phyloP scores from a whole-genome alignment of 2,888 invertebrate genomes.

The Odiellus spinosus region DNA sequence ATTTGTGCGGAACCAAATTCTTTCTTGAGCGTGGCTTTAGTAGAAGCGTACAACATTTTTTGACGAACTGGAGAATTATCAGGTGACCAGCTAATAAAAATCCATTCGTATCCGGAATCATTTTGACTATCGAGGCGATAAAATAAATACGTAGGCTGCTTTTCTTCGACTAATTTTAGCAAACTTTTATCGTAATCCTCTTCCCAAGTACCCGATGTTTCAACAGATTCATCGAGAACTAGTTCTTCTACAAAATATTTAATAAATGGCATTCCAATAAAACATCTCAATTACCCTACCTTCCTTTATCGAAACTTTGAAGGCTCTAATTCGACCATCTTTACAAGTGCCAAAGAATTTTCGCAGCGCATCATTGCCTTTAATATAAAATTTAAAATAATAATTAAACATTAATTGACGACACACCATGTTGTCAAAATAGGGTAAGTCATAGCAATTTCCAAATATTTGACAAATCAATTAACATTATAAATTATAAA shows the following conservation, averaged over 20 bases:
- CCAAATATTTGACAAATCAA: too few relatives aligned
- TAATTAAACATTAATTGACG: too few relatives aligned
- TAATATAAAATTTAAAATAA: too few relatives aligned
- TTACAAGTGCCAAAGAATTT: constrained; percentile 66
- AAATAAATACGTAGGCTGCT: constrained; percentile 78
- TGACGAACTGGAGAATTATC: constrained; percentile 70
- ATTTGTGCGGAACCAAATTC: constrained; percentile 91
- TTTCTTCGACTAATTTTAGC: constrained; percentile 23
- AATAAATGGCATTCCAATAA: not conserved
- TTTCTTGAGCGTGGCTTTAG: constrained; percentile 87
- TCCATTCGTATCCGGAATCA: constrained; percentile 69
- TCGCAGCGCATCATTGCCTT: constrained; percentile 65
- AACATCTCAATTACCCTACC: constrained; percentile 26
- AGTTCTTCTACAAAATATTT: too few relatives aligned
- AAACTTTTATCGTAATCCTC: constrained; percentile 13
- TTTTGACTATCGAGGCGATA: constrained; percentile 48
- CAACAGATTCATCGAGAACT: too few relatives aligned
- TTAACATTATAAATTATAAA: too few relatives aligned
- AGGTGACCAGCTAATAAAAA: constrained; percentile 85
- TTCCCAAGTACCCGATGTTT: too few relatives aligned
- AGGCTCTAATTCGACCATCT: constrained; percentile 52
- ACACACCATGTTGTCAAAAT: too few relatives aligned
- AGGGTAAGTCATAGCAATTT: too few relatives aligned
- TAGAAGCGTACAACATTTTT: constrained; percentile 96
- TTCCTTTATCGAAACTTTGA: constrained; percentile 72